Evolutionary conservation across 2,888 invertebrate genomes (phyloP), one percentile per base, ranked within the genome.

Genomic region (Dryobotodes eremita): DNA sequence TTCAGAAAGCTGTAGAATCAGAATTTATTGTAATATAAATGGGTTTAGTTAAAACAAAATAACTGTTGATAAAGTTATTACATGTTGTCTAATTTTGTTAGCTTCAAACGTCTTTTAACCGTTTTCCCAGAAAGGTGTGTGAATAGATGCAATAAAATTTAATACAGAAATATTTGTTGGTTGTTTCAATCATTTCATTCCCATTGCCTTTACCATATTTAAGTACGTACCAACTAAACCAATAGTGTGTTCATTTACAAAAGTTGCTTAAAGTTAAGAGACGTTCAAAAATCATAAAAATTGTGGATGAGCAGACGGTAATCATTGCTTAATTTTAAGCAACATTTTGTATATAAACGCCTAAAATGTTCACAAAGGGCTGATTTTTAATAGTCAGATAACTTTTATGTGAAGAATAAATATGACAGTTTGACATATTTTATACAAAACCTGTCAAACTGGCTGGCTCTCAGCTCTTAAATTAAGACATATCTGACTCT

Each of bases 71-170:
- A 85, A 84, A 84, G 80, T 82, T 83, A 84, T 86, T 82, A 87
- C 80, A 86, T 86, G 86, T 89, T 89, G 84, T 89, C 78, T 85
- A 82, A 85, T 90, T 93, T 93, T 93, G 91, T 94, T 93, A 93
- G 93, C 92, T 94, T 93, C 92, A 91, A 92, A 94, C 92, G 92
- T 96, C 94, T 94, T 94, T 93, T 92, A 93, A 94, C 93, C 93
- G 94, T 94, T 94, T 94, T 91, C 71, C 92, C 92, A 92, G 92
- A 94, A 95, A 96, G 95, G 95, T 97, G 97, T 97, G 97, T 96
- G 97, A 97, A 97, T 97, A 97, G 97, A 96, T 97, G 96, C 96
- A 97, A 97, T 97, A 97, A 96, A 96, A 97, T 95, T 97, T 96
- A 96, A 96, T 96, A 96, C 96, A 96, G 96, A 96, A 96, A 95